Conservation (phyloP, 2,888 invertebrate species). For the Lypha dubia region DNA sequence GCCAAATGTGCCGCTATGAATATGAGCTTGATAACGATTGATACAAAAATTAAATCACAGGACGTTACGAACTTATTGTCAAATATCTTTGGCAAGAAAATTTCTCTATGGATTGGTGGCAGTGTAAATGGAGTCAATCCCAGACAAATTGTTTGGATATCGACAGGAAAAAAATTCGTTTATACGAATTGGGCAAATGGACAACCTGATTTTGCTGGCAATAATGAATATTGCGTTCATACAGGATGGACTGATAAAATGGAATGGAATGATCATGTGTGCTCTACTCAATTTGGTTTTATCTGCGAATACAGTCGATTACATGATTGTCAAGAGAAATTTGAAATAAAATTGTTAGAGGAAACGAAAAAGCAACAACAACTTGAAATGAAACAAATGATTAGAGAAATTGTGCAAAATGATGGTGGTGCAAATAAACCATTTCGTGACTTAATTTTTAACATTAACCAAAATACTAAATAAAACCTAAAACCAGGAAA, state of each 20-base stretch:
- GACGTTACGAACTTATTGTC: conserved; percentile 23
- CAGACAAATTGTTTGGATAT: conserved; percentile 39
- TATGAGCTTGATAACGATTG: conserved; percentile 55
- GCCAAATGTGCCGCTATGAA: conserved; percentile 40
- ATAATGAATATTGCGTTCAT: conserved; percentile 45
- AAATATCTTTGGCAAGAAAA: conserved; percentile 28
- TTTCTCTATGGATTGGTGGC: conserved; percentile 48
- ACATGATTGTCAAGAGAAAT: conserved; percentile 5
- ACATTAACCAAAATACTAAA: conserved; percentile 30
- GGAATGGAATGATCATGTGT: conserved; percentile 56
- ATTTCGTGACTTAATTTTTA: conserved; percentile 35
- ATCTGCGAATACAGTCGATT: conserved; percentile 47
- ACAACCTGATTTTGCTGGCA: conserved; percentile 49
- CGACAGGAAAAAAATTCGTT: conserved; percentile 43
- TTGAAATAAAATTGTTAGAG: background rate
- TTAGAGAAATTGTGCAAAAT: background rate
- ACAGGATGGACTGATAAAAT: conserved; percentile 35
- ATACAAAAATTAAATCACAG: conserved; percentile 20
- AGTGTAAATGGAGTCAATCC: background rate
- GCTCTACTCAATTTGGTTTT: conserved; percentile 29
- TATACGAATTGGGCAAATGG: conserved; percentile 26
- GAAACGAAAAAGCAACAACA: background rate
- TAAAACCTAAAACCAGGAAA: background rate
- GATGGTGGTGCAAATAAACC: background rate
- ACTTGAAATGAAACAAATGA: background rate